Conservation (phyloP, 2,113 vertebrate genomes). For the Mormoops blainvillei region DNA sequence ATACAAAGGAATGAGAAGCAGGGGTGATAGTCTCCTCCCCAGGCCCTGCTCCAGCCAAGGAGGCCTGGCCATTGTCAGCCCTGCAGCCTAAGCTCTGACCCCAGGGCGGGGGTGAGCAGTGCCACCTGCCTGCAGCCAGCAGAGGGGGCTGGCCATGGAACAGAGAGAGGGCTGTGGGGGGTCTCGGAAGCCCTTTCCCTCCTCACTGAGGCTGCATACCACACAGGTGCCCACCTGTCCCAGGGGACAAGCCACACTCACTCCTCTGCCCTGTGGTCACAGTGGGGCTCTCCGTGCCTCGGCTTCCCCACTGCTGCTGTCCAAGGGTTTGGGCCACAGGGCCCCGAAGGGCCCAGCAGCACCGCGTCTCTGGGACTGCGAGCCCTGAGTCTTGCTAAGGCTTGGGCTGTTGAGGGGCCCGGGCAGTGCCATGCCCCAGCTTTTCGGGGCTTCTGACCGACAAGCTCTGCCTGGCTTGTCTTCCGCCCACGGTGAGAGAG, state of each 20-base stretch:
- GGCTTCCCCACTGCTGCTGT: neutral
- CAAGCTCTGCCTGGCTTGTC: neutral
- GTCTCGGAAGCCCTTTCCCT: neutral
- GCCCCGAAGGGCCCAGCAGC: neutral
- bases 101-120: neutral
- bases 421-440: neutral
- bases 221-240: too few species aligned
- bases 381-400: neutral
- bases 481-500: neutral
- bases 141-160: neutral
- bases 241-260: neutral
- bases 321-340: neutral
- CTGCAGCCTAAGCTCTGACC: neutral
- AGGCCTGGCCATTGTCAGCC: neutral
- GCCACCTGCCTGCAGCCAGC: neutral
- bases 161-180: neutral
- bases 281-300: neutral
- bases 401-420: neutral
- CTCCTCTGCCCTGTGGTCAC: too few species aligned
- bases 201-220: neutral
- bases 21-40: neutral
- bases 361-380: neutral
- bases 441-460: neutral
- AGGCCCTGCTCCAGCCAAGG: neutral
- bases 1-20: neutral